phyloP scores from a whole-genome alignment of 2,113 vertebrate genomes.

The Lophotis ruficrista region DNA sequence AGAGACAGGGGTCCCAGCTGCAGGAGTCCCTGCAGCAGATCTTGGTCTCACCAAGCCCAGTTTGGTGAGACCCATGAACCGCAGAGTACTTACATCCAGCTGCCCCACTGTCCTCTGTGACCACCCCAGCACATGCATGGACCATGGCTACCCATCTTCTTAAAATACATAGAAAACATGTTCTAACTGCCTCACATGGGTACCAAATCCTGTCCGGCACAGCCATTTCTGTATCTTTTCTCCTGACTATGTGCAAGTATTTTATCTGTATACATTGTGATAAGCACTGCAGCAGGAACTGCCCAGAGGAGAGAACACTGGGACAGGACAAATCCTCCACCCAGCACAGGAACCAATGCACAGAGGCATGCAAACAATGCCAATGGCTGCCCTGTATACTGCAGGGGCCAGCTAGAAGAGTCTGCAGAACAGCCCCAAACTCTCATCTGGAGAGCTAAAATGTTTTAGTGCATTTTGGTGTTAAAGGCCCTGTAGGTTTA shows the following conservation, averaged over 20 bases:
- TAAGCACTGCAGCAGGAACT: neutral
- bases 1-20: neutral
- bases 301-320: fast-evolving
- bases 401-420: fast-evolving
- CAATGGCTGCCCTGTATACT: fast-evolving
- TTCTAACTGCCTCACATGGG: neutral
- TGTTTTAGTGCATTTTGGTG: neutral
- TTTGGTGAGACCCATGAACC: neutral
- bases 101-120: neutral
- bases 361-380: neutral
- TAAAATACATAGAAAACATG: neutral
- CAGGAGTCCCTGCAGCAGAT: neutral
- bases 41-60: neutral
- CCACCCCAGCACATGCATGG: neutral
- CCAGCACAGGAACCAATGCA: neutral
- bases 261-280: neutral
- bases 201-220: neutral
- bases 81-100: fast-evolving
- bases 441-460: neutral
- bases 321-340: too few relatives aligned
- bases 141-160: neutral
- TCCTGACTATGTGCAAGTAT: fast-evolving
- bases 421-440: too few relatives aligned
- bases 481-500: neutral
- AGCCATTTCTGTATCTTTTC: neutral